Conservation (phyloP, 2,888 invertebrate genomes). For the Scaptomyza reducta region DNA sequence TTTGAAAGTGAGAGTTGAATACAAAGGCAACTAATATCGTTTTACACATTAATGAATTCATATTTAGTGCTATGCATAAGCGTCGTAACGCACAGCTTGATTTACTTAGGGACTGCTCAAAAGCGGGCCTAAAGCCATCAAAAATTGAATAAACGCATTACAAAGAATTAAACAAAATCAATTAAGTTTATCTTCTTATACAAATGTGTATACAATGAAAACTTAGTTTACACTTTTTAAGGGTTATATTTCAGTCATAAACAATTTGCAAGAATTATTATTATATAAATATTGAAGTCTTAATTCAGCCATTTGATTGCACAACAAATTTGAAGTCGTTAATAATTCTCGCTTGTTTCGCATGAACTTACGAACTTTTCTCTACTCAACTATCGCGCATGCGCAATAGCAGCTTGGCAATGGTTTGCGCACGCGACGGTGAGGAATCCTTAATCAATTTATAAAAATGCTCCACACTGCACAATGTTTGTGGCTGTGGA, state of each 20-base stretch:
- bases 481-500: slow-evolving; percentile 71
- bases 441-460: slow-evolving; percentile 65
- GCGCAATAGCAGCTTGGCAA: slow-evolving; percentile 65
- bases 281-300: slow-evolving; percentile 48
- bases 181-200: slow-evolving; percentile 8
- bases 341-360: slow-evolving; percentile 1
- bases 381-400: slow-evolving; percentile 67
- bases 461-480: slow-evolving; percentile 72
- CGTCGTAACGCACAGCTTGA: slow-evolving; percentile 56
- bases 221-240: background rate
- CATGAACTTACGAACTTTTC: slow-evolving; percentile 6
- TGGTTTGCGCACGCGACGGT: slow-evolving; percentile 58
- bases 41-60: slow-evolving; percentile 1
- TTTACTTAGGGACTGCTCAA: slow-evolving; percentile 19
- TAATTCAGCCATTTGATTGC: slow-evolving; percentile 51
- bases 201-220: background rate
- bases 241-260: slow-evolving; percentile 19
- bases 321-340: slow-evolving; percentile 34
- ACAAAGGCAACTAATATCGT: background rate
- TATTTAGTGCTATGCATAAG: slow-evolving; percentile 12
- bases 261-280: slow-evolving; percentile 9
- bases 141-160: slow-evolving; percentile 53
- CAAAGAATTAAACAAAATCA: slow-evolving; percentile 27
- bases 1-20: slow-evolving; percentile 6
- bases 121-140: slow-evolving; percentile 51